phyloP scores from a whole-genome alignment of 2,888 invertebrate genomes.

The Drosophila seclusa region DNA sequence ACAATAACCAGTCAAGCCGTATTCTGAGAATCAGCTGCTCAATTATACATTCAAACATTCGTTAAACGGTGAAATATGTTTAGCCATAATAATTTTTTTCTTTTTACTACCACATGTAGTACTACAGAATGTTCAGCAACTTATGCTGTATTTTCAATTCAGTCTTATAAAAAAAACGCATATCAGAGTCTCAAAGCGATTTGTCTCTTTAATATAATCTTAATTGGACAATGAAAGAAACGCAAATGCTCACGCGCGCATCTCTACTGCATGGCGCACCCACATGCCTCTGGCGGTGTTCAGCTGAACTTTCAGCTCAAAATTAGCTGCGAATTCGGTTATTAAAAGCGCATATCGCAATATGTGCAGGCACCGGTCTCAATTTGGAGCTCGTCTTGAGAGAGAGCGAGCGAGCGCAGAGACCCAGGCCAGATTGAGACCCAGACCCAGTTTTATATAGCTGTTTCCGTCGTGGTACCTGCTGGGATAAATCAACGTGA shows the following conservation, averaged over 20 bases:
- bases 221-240: constrained; percentile 18
- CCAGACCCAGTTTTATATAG: constrained; percentile 61
- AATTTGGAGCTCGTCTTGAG: constrained; percentile 5
- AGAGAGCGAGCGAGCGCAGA: constrained; percentile 13
- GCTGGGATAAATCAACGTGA: constrained; percentile 83
- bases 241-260: constrained; percentile 39
- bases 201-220: constrained; percentile 7
- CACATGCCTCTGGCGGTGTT: constrained; percentile 56
- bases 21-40: neutral
- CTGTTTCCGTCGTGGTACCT: constrained; percentile 56
- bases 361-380: constrained; percentile 4
- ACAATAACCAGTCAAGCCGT: neutral
- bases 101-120: neutral
- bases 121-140: neutral
- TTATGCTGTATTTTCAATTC: neutral
- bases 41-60: neutral
- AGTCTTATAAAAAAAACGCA: neutral
- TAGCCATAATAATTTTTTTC: neutral
- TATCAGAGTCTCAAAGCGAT: neutral
- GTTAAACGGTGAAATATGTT: neutral
- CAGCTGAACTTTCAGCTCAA: constrained; percentile 49
- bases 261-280: constrained; percentile 53
- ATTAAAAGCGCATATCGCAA: constrained; percentile 61
- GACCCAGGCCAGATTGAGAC: constrained; percentile 39
- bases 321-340: constrained; percentile 77